Evolutionary conservation across 2,113 vertebrate species (phyloP), one percentile per base, ranked within the genome.

Genomic region (Alethe castanea): DNA sequence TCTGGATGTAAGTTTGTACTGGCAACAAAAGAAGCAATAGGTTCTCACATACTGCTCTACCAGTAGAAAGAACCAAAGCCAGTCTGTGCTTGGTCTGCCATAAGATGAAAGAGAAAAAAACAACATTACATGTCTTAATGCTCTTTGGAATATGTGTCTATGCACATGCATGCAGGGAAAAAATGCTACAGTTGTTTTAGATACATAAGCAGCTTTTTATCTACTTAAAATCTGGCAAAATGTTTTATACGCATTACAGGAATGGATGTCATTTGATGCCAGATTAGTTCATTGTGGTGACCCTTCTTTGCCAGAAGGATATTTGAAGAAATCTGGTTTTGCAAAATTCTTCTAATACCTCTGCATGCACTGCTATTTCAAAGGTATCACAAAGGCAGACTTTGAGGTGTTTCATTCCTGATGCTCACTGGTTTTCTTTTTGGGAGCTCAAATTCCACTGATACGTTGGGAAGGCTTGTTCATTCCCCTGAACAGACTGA

Each of bases 241-340:
- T 1, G 0, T 69, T 82, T 48, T 69, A 16, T 31, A 12, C 2
- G 0, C 4, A 1, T 52, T 36, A 18, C 8, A 72, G 31, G 23
- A 90, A 60, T 47, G 5, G 7, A 9, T 76, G 14, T 47, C 2
- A 10, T 33, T 85, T 4, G 2, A 22, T 79, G 15, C 14, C 31
- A 40, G 8, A 80, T 47, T 14, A 19, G 0, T 69, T 57, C 77
- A 31, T 69, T 61, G 8, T 47, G 9, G 15, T 73, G n/a, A 59
- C 19, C 24, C 13, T 61, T 80, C 67, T 69, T 70, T 86, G 17
- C 44, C 36, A 40, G 11, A 40, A 40, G 73, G 33, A 22, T 44
- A 40, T 3, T 77, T 61, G 31, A 83, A 73, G 36, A 70, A 69
- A 36, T 42, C 4, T 42, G 3, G 38, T 81, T 40, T 54, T 91